Percentiles rank a stretch among this genome's conserved stretches.
phyloP scores from a whole-genome alignment of 1,140 invertebrate species.

The Dendrolimus kikuchii region DNA sequence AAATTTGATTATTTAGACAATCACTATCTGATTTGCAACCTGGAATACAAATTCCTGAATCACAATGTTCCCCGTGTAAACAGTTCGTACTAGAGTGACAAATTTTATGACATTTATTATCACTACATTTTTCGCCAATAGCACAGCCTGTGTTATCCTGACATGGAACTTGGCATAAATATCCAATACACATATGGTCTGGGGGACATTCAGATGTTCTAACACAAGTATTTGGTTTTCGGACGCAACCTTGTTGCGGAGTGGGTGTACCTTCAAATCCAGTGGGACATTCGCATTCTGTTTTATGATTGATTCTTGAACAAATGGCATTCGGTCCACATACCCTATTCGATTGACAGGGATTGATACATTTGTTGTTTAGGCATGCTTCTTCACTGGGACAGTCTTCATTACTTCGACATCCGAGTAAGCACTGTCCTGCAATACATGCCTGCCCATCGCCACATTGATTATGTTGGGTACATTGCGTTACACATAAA shows the following conservation, averaged over 20 bases:
- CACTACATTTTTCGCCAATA: slow-evolving; percentile 86
- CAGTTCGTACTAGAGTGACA: slow-evolving; percentile 93
- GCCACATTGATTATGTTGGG: slow-evolving; percentile 85
- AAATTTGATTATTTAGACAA: slow-evolving; percentile 86
- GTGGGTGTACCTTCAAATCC: slow-evolving; percentile 91
- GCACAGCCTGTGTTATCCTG: slow-evolving; percentile 81
- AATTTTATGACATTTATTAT: slow-evolving; percentile 85
- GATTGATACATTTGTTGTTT: slow-evolving; percentile 87
- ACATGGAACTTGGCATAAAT: slow-evolving; percentile 84
- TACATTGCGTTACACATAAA: slow-evolving; percentile 84
- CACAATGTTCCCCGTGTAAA: slow-evolving; percentile 89
- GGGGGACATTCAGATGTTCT: slow-evolving; percentile 79
- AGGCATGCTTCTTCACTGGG: slow-evolving; percentile 82
- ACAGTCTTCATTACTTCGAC: slow-evolving; percentile 87
- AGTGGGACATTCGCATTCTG: slow-evolving; percentile 83
- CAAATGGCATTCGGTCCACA: slow-evolving; percentile 91
- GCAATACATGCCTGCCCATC: slow-evolving; percentile 84
- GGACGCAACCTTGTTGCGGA: slow-evolving; percentile 89
- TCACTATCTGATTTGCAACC: slow-evolving; percentile 88
- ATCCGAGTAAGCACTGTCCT: slow-evolving; percentile 86
- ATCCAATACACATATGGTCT: slow-evolving; percentile 82
- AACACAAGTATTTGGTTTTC: slow-evolving; percentile 79
- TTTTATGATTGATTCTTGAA: slow-evolving; percentile 79
- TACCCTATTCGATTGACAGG: slow-evolving; percentile 81
- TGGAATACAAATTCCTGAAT: slow-evolving; percentile 83